These are phyloP conservation scores for Oryzias dopingdopingensis DNA, from an alignment of 2,797 vertebrate genomes.

Conservation along the genomic window DNA sequence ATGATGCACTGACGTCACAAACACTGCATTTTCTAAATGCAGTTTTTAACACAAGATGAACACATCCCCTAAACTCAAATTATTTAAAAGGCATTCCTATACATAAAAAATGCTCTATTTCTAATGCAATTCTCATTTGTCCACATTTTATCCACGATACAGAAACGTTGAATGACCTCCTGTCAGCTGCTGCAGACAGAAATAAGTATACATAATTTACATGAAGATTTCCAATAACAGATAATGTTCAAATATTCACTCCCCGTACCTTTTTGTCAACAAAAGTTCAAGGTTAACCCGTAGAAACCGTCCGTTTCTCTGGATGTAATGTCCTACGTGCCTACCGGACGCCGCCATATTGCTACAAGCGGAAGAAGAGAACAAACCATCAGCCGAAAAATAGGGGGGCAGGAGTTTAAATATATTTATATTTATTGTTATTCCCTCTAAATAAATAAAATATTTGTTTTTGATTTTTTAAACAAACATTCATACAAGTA, in stretches of 20 bases:
- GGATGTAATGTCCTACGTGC: slow-evolving; percentile 54
- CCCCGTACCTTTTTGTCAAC: slow-evolving; percentile 56
- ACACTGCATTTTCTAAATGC: not conserved
- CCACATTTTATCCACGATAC: not conserved
- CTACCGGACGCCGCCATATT: slow-evolving; percentile 75
- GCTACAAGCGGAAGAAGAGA: slow-evolving; percentile 31
- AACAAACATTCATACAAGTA: too few species aligned
- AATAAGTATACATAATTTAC: rapidly evolving
- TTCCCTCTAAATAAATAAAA: too few species aligned
- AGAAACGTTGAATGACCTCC: not conserved
- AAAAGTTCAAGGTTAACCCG: slow-evolving; percentile 34
- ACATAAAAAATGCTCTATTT: too few species aligned
- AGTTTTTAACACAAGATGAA: too few species aligned
- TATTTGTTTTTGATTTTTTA: too few species aligned
- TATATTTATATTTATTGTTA: not conserved
- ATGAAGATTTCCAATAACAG: not conserved
- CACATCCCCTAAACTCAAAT: too few species aligned
- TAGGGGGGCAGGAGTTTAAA: not conserved
- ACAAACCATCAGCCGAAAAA: slow-evolving; percentile 27
- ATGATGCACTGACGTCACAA: not conserved
- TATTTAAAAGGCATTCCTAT: too few species aligned
- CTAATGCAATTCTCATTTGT: too few species aligned
- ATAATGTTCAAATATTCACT: too few species aligned
- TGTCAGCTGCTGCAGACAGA: not conserved
- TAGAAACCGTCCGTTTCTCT: slow-evolving; percentile 51